Base-by-base conservation (phyloP, 2,797 vertebrate genomes). In the Manis javanica region DNA sequence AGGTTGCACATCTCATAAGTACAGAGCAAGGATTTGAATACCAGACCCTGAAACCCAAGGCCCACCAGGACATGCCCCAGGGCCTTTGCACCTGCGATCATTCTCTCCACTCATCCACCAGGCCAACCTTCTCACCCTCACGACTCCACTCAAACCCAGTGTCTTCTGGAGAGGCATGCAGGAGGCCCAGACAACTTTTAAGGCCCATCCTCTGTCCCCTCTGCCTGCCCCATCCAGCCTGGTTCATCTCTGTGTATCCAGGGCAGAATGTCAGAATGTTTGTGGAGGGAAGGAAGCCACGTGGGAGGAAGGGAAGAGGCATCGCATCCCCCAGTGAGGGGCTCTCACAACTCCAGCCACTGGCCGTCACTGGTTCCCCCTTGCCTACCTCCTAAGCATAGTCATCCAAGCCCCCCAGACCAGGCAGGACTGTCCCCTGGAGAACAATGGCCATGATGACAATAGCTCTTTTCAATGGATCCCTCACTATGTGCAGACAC, bases 261-360 rank as follows among this genome's bases (percentile, higher is more conserved):
- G 51, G 46, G 11, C 57, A 12, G 46, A 24, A 7, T 6, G 10
- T 46, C 61, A 15, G 11, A 15, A 23, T 3, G 26, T 31, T 6
- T 3, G n/a, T 13, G 23, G 63, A 57, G 29, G 21, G 26, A 64
- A 79, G 51, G 37, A n/a, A 72, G 64, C 34, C 46, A 13, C 7
- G 1, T n/a, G 1, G 5, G 18, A 66, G n/a, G 83, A 11, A n/a
- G 21, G 26, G 61, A 55, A 31, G 66, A 7, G 4, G 34, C 42
- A 6, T 14, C 34, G 0, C 1, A 15, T 16, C 7, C 37, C 7
- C 88, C 8, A 21, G 64, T 2, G 19, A 2, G 12, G 6, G 4
- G n/a, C 9, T 15, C 49, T 71, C 64, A 10, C 53, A 19, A 14
- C 11, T 37, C 31, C 2, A 21, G 23, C 61, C 31, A 13, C 5